phyloP scores from a whole-genome alignment of 1,140 invertebrate species.

The Eriosoma lanigerum region DNA sequence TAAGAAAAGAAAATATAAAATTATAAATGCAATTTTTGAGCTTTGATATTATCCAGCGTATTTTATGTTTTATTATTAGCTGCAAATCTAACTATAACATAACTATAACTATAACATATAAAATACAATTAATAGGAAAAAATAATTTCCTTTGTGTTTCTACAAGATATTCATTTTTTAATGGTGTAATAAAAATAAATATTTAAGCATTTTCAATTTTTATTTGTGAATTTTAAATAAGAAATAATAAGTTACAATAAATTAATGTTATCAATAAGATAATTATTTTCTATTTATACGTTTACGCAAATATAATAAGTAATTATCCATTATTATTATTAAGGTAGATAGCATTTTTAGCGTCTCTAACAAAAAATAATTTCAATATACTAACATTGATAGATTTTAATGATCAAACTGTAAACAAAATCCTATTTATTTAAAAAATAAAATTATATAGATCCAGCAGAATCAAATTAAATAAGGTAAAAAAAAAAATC shows the following conservation, averaged over 20 bases:
- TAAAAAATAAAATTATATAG: background rate
- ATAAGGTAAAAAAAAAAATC: background rate
- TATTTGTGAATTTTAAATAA: background rate
- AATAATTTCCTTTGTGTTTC: background rate
- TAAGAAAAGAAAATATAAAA: background rate
- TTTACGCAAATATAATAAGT: background rate
- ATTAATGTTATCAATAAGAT: background rate
- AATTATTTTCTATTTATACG: background rate
- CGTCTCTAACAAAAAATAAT: background rate
- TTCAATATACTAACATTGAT: background rate
- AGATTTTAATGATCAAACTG: background rate
- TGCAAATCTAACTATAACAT: too few relatives aligned
- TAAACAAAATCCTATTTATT: background rate
- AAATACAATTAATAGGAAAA: background rate
- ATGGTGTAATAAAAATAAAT: slow-evolving; percentile 7
- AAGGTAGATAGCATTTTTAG: background rate
- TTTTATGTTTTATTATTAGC: background rate
- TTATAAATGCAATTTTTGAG: background rate
- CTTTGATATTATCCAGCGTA: background rate
- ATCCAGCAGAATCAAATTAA: background rate
- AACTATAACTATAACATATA: background rate
- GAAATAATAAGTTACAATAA: slow-evolving; percentile 6
- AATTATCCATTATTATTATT: too few relatives aligned
- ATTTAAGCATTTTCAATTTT: background rate
- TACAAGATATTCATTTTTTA: background rate